Evolutionary conservation across 1,140 invertebrate genomes (phyloP), one percentile per base, ranked within the genome.

Genomic region (Lucilia cuprina): DNA sequence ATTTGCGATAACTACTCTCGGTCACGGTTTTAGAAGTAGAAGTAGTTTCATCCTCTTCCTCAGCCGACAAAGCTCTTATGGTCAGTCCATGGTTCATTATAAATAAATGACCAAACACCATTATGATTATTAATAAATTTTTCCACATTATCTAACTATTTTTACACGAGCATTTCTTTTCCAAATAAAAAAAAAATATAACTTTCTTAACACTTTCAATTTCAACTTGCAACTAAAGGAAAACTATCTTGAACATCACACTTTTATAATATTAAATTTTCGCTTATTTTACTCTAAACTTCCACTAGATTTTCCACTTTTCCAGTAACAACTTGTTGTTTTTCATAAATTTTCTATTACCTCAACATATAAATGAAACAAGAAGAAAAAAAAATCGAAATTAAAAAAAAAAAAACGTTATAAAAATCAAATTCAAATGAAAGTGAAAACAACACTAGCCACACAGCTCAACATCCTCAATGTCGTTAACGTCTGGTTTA

Each of bases 201-300:
- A 10, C 41, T 80, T 25, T 80, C 41, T 50, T 49, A 49, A 80
- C 77, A 80, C 77, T 80, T 80, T 47, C 41, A 80, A 50, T 49
- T 80, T n/a, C 47, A 49, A 49, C 4, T 10, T 19, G 5, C 47
- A 49, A 80, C 77, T 80, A 49, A 19, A 14, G 21, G 19, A 21
- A 80, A 80, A 80, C 25, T 30, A 25, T 12, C 21, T 49, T 14
- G 21, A 13, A 12, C 19, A 19, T 41, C 13, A 80, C 47, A 49
- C 77, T 80, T n/a, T 80, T 80, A 80, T 80, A 80, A 80, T 80
- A 80, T 80, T 9, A 19, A 80, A 49, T 50, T 21, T 75, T 77
- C 21, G n/a, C 13, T 41, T 41, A 77, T 77, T 41, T 41, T 41
- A 41, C 50, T 12, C 17, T 55, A 55, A 8, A 55, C 13, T 77